Evolutionary conservation across 2,113 vertebrate species (phyloP).

Genomic region (Aegithalos caudatus): DNA sequence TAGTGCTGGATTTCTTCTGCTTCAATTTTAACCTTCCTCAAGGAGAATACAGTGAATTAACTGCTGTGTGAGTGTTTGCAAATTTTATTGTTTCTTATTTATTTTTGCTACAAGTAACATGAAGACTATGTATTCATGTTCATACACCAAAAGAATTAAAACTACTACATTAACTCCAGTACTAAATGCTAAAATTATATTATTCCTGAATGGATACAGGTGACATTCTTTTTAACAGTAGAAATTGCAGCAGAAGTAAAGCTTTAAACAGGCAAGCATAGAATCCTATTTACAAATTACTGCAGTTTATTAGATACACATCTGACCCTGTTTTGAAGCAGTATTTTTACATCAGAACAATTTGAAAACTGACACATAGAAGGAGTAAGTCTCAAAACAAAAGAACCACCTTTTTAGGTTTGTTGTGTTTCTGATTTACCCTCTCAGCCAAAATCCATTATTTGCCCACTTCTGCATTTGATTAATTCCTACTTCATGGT

Average conservation of each 20-base stretch:
- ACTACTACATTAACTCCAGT: not conserved
- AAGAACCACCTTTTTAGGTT: not conserved
- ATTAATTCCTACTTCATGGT: not conserved
- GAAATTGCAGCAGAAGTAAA: not conserved
- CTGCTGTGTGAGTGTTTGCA: not conserved
- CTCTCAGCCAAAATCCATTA: not conserved
- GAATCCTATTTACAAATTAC: not conserved
- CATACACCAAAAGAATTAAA: not conserved
- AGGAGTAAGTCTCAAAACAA: not conserved
- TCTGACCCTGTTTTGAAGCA: not conserved
- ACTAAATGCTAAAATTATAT: not conserved
- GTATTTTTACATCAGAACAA: not conserved
- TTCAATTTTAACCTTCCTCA: not conserved
- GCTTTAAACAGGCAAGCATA: not conserved
- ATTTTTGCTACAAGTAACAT: not conserved
- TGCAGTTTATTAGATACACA: not conserved
- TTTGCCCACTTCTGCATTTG: not conserved
- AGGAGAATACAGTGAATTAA: not conserved
- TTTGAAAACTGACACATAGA: not conserved
- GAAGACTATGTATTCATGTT: not conserved
- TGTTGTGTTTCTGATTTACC: not conserved
- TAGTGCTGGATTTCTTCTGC: not conserved
- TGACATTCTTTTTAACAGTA: not conserved
- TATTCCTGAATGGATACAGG: not conserved
- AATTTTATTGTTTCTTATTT: not conserved